Evolutionary conservation across 2,113 vertebrate species (phyloP).

Genomic region (Nothocercus nigrocapillus): DNA sequence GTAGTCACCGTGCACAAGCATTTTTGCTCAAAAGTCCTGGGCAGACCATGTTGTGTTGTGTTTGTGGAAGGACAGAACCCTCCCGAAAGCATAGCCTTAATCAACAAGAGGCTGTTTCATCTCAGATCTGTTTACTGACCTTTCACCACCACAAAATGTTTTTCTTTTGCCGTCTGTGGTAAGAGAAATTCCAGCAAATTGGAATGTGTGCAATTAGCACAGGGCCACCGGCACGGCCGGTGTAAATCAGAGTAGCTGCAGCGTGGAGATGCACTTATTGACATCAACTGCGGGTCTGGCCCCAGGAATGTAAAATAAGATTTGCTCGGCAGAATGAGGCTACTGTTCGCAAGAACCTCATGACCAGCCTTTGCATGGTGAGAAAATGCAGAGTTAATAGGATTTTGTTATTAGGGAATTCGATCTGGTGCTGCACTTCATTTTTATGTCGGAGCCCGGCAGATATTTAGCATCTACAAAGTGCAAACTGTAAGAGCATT

Average conservation of each 20-base stretch:
- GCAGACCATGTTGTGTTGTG: neutral
- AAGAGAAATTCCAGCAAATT: constrained; percentile 42
- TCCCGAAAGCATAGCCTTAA: neutral
- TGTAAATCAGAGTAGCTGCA: neutral
- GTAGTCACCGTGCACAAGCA: neutral
- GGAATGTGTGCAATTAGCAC: neutral
- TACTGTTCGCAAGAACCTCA: constrained; percentile 55
- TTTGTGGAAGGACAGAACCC: neutral
- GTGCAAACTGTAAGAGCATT: constrained; percentile 23
- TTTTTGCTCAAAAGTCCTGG: neutral
- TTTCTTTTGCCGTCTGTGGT: neutral
- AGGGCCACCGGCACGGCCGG: neutral
- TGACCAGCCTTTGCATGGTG: constrained; percentile 65
- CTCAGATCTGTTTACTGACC: constrained; percentile 3
- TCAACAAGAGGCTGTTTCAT: neutral
- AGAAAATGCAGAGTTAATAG: constrained; percentile 75
- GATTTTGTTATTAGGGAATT: constrained; percentile 74
- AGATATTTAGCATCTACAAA: constrained; percentile 56
- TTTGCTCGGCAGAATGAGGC: constrained; percentile 42
- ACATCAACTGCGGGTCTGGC: neutral
- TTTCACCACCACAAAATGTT: constrained; percentile 1
- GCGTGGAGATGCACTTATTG: neutral
- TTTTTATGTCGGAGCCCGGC: constrained; percentile 40
- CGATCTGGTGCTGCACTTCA: constrained; percentile 47
- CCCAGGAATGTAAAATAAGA: constrained; percentile 62